Evolutionary conservation across 2,113 vertebrate genomes (phyloP), one percentile per base, ranked within the genome.

Genomic region (Hyla sarda): DNA sequence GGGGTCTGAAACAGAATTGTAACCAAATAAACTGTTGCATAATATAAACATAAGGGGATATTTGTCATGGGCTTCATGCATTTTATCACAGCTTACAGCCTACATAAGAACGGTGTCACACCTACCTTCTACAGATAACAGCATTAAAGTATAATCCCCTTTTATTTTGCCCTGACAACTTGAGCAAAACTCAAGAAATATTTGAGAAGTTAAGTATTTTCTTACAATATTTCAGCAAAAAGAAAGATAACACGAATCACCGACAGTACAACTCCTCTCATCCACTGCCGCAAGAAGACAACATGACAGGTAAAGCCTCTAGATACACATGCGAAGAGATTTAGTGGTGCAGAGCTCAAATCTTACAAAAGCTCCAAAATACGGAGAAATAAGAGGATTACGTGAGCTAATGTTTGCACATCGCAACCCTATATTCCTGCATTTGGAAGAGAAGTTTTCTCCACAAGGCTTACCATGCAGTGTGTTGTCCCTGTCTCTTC

Each of bases 401-500:
- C 62, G 37, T 41, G 54, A 60, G 45, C 47, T 67, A 69, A 73
- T 71, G 41, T 71, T 45, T 14, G 69, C 21, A 71, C 67, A 41
- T 83, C 30, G 16, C 19, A 77, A 23, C 56, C 52, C 54, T 62
- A 45, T 76, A 62, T 84, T 76, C 6, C 34, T 76, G 37, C 37
- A 77, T 85, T 78, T 69, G 52, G 5, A 85, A 47, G n/a, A 67
- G 41, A 77, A 77, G 83, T 78, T 65, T 85, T 62, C 45, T 77
- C 50, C 19, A 65, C 52, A 65, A 87, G 80, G 89, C 92, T 93
- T 73, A 93, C 92, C 92, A 0, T 56, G 52, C 86, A 85, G 21
- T 86, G 10, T 8, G n/a, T 87, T 58, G 88, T 41, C 87, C 72
- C 72, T 74, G 45, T 2, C 88, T 87, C 56, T 75, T 3, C 72